A percentile compares a stretch with the other conserved stretches of the same genome.
These are phyloP conservation scores for Peromyscus maniculatus DNA, from an alignment of 2,113 vertebrate species.

Conservation along the genomic window DNA sequence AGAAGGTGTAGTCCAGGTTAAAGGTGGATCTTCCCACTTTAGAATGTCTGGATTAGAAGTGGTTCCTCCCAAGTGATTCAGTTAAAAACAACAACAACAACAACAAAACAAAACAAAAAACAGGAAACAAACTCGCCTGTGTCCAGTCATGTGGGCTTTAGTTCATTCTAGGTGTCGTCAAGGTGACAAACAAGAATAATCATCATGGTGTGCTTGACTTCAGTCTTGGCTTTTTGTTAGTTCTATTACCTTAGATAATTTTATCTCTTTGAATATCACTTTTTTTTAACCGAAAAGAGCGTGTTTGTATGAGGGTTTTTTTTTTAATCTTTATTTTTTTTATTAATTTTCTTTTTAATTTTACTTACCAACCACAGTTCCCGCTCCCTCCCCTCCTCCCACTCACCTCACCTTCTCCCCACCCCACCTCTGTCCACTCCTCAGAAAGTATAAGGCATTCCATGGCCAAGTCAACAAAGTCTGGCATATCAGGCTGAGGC, in stretches of 20 bases:
- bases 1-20: background rate
- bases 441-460: too few species aligned
- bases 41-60: background rate
- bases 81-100: background rate
- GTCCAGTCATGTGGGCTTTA: background rate
- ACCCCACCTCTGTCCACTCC: too few species aligned
- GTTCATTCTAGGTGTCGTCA: background rate
- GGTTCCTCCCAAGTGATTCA: background rate
- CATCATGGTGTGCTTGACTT: background rate
- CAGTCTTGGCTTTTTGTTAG: background rate
- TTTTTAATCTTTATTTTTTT: too few species aligned
- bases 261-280: background rate
- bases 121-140: background rate
- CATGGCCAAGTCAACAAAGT: too few species aligned
- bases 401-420: too few species aligned
- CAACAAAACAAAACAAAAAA: too few species aligned
- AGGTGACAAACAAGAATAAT: background rate
- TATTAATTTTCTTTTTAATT: too few species aligned
- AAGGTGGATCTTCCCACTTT: background rate
- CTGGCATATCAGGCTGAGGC: too few species aligned
- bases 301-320: background rate
- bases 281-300: constrained; percentile 16
- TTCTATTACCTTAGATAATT: background rate
- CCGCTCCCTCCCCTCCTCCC: too few species aligned
- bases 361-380: too few species aligned